A percentile compares a stretch with the other conserved stretches of the same genome.
phyloP scores from a whole-genome alignment of 2,113 vertebrate species.

The Calyptommatus sinebrachiatus region DNA sequence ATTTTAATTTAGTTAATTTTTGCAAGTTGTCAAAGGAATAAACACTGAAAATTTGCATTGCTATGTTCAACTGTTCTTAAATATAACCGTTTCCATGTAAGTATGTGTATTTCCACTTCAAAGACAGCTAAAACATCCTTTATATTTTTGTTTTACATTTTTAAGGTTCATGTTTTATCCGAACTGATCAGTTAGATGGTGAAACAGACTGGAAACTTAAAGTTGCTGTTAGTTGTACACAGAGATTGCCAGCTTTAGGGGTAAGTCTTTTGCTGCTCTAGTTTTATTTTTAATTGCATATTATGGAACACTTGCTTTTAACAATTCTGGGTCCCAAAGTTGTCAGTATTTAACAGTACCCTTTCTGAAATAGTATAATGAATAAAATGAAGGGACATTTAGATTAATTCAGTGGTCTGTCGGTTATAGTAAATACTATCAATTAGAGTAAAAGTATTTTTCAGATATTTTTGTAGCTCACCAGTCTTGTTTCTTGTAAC shows the following conservation, averaged over 20 bases:
- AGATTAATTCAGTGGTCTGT: background rate
- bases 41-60: background rate
- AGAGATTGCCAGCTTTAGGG: slow-evolving; percentile 88
- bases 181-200: slow-evolving; percentile 95
- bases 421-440: background rate
- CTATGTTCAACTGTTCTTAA: background rate
- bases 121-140: slow-evolving; percentile 12
- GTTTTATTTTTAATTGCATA: background rate
- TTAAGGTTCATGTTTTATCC: slow-evolving; percentile 91
- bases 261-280: slow-evolving; percentile 67
- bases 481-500: background rate
- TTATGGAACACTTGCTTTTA: background rate
- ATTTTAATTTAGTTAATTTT: background rate
- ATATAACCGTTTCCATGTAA: background rate
- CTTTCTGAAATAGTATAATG: background rate
- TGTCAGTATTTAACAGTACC: background rate
- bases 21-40: background rate
- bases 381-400: background rate
- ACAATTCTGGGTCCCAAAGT: background rate
- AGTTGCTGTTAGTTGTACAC: slow-evolving; percentile 91
- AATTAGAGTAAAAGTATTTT: too few species aligned
- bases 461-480: background rate
- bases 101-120: slow-evolving; percentile 22
- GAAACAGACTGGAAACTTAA: slow-evolving; percentile 98
- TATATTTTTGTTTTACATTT: slow-evolving; percentile 38